Evolutionary conservation across 1,140 invertebrate species (phyloP).

Genomic region (Leptinotarsa texana): DNA sequence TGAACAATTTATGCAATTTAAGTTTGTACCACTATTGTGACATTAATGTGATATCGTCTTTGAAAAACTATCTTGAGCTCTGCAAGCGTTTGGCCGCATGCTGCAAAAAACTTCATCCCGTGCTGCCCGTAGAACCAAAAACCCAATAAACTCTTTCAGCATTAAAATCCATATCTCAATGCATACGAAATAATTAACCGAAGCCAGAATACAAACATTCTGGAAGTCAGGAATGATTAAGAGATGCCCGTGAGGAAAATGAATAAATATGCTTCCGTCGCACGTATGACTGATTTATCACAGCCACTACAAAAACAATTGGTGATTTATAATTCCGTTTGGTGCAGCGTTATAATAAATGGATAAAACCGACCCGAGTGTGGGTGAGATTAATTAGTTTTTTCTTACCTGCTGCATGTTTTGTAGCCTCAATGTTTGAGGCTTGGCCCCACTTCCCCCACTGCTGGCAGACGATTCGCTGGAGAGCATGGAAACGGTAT

Average conservation of each 20-base stretch:
- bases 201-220: no score
- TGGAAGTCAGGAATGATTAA: background rate
- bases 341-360: background rate
- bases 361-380: background rate
- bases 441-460: slow-evolving; percentile 69
- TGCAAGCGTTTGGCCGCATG: no score
- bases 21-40: no score
- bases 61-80: no score
- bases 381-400: slow-evolving; percentile 12
- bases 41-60: no score
- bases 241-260: background rate
- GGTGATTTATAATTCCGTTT: background rate
- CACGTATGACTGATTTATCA: background rate
- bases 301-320: background rate
- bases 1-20: no score
- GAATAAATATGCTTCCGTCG: background rate
- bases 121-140: no score
- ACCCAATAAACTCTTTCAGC: no score
- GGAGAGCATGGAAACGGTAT: slow-evolving; percentile 89
- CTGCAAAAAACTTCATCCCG: no score
- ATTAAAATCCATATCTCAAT: no score
- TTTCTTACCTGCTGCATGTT: slow-evolving; percentile 45
- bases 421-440: slow-evolving; percentile 51
- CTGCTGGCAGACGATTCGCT: slow-evolving; percentile 88
- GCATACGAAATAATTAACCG: no score